Conservation (phyloP, 2,113 vertebrate genomes). For the Pardalotus punctatus region DNA sequence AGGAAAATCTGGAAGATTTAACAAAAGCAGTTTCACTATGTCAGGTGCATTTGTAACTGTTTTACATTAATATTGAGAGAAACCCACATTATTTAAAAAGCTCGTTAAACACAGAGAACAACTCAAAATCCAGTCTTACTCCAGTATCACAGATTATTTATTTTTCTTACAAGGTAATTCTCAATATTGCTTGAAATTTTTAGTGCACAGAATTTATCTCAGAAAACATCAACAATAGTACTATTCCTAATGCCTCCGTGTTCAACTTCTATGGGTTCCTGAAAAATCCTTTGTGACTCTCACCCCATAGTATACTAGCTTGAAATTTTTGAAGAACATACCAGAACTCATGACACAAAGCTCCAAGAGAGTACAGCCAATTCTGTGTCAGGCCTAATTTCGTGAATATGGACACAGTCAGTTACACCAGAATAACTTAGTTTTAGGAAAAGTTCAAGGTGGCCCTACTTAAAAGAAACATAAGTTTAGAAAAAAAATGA, state of each 20-base stretch:
- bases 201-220: slow-evolving; percentile 28
- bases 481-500: background rate
- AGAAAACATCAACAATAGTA: background rate
- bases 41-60: slow-evolving; percentile 49
- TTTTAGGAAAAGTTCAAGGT: background rate
- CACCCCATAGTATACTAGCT: background rate
- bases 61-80: slow-evolving; percentile 40
- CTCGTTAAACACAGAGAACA: slow-evolving; percentile 43
- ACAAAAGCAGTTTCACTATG: slow-evolving; percentile 27
- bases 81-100: slow-evolving; percentile 13
- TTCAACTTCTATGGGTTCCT: background rate
- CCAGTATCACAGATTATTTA: background rate
- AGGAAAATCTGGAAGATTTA: slow-evolving; percentile 43
- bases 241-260: background rate
- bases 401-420: background rate
- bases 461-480: background rate
- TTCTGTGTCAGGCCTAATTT: background rate
- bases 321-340: background rate
- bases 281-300: background rate
- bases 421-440: background rate
- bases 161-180: slow-evolving; percentile 38
- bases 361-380: background rate
- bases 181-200: slow-evolving; percentile 60
- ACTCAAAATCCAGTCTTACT: slow-evolving; percentile 31
- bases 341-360: background rate